Conservation (phyloP, 2,888 invertebrate species). For the Glaucopsyche alexis region DNA sequence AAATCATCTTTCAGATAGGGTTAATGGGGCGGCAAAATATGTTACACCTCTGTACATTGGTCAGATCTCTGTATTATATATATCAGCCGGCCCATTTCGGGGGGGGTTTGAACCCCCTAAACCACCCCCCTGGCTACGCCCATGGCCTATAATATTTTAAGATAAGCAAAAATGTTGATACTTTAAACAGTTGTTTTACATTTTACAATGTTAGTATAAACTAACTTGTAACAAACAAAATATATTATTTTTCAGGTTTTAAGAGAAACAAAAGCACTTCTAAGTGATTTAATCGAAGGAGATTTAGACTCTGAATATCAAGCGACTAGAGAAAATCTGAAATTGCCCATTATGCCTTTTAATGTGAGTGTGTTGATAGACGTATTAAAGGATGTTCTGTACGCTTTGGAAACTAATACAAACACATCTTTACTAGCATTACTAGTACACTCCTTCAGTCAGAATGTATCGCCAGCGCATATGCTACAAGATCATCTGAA, state of each 20-base stretch:
- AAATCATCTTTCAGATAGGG: too few species aligned
- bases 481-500: conserved; percentile 56
- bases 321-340: conserved; percentile 55
- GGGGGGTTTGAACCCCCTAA: too few species aligned
- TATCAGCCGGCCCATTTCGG: too few species aligned
- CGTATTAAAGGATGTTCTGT: conserved; percentile 81
- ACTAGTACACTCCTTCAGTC: conserved; percentile 67
- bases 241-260: conserved; percentile 66
- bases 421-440: conserved; percentile 82
- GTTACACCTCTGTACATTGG: too few species aligned
- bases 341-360: conserved; percentile 66
- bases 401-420: conserved; percentile 82
- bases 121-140: too few species aligned
- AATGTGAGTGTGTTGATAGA: conserved; percentile 79
- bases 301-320: conserved; percentile 72
- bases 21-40: too few species aligned
- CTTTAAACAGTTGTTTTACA: too few species aligned
- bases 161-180: too few species aligned
- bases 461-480: conserved; percentile 54
- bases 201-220: too few species aligned
- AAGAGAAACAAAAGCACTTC: conserved; percentile 70
- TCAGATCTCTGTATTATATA: too few species aligned
- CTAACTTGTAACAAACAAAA: neutral
- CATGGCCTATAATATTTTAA: too few species aligned
- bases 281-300: conserved; percentile 63